Conservation (phyloP, 2,113 vertebrate species). For the Synchiropus splendidus region DNA sequence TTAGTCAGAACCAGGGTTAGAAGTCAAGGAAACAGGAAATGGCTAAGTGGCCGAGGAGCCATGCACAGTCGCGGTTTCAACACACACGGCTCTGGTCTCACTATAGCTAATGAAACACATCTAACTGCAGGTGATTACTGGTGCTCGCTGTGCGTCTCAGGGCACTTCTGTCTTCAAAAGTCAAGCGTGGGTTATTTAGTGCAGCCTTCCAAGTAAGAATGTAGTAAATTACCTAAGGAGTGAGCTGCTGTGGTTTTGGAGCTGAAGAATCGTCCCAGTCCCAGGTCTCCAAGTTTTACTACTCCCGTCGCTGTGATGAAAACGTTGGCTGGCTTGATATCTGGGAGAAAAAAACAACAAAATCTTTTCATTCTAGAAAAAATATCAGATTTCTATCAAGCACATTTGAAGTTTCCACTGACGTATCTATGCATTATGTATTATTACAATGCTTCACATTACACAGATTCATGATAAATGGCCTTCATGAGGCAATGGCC, state of each 20-base stretch:
- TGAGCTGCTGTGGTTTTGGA: constrained; percentile 95
- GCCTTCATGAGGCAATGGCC: no score
- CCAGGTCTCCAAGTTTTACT: constrained; percentile 94
- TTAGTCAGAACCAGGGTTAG: constrained; percentile 48
- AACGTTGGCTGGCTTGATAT: constrained; percentile 96
- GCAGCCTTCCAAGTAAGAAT: constrained; percentile 1
- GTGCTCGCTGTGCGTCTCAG: constrained; percentile 1
- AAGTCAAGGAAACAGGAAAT: constrained; percentile 67
- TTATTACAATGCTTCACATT: no score
- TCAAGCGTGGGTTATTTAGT: constrained; percentile 2
- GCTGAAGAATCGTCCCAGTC: constrained; percentile 94
- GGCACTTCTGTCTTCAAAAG: constrained; percentile 5
- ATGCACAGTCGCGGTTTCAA: constrained; percentile 44
- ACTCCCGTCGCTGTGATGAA: constrained; percentile 97
- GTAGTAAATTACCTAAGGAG: constrained; percentile 77
- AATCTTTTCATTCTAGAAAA: no score
- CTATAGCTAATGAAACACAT: constrained; percentile 68
- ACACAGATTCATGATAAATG: no score
- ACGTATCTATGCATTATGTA: no score
- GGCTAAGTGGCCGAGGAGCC: constrained; percentile 58
- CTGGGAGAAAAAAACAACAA: constrained; percentile 47
- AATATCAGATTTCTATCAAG: no score
- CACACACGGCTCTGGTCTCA: constrained; percentile 65
- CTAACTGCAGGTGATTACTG: constrained; percentile 49
- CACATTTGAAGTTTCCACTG: no score